Conservation (phyloP, 2,888 invertebrate genomes). For the Drosophila ezoana region DNA sequence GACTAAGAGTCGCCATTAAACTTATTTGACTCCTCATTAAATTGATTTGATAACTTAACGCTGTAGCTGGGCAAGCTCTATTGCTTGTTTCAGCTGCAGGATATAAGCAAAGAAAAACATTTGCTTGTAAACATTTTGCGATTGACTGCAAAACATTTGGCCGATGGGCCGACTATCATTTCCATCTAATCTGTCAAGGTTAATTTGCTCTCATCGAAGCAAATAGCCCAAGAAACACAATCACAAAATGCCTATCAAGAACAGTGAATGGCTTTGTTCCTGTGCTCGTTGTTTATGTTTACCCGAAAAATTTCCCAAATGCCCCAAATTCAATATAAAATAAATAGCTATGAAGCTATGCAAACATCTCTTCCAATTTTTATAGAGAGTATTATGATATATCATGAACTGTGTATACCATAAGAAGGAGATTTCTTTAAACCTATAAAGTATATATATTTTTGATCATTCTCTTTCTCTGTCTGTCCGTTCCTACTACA, state of each 20-base stretch:
- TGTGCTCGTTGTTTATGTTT: constrained; percentile 16
- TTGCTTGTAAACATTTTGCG: constrained; percentile 45
- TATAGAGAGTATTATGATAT: no score
- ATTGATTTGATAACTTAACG: background rate
- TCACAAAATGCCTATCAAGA: constrained; percentile 37
- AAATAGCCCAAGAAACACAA: constrained; percentile 42
- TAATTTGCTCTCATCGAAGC: constrained; percentile 59
- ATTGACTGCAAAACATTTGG: constrained; percentile 17
- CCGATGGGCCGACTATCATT: constrained; percentile 25
- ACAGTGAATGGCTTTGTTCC: constrained; percentile 39
- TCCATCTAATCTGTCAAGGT: constrained; percentile 66
- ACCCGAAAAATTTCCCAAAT: constrained; percentile 15
- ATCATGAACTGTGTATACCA: no score
- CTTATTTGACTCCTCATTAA: background rate
- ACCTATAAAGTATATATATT: no score
- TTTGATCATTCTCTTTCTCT: no score
- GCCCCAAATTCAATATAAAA: constrained; percentile 14
- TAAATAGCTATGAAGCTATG: constrained; percentile 12
- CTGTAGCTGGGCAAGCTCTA: background rate
- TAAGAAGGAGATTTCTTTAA: no score
- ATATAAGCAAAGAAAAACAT: constrained; percentile 19
- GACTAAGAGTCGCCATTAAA: no score
- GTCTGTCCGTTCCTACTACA: no score
- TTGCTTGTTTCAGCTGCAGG: background rate
- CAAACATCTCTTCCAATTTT: constrained; percentile 30